Percentiles rank a stretch among this genome's conserved stretches.
Evolutionary conservation across 2,113 vertebrate species (phyloP).

Genomic region (Hyla sarda): DNA sequence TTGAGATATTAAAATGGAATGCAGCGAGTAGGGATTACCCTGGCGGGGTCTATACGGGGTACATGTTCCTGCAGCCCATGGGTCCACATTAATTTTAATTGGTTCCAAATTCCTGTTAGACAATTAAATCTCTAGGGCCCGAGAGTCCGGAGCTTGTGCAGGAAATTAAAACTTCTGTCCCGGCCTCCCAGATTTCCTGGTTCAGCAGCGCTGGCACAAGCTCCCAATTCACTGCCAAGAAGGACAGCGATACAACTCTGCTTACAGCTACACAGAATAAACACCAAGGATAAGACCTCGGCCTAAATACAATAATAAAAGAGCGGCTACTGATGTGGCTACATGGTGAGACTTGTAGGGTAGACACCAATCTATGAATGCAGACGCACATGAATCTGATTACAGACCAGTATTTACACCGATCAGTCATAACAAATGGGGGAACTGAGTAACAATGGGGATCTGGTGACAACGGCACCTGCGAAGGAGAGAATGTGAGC

Average conservation of each 20-base stretch:
- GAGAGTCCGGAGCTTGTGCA: constrained; percentile 15
- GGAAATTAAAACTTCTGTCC: constrained; percentile 51
- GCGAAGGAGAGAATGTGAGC: too few relatives aligned
- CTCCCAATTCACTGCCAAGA: constrained; percentile 12
- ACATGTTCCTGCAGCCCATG: background rate
- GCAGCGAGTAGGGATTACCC: background rate
- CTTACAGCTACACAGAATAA: background rate
- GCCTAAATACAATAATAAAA: background rate
- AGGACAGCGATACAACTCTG: constrained; percentile 9
- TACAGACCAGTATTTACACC: background rate
- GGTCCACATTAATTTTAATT: constrained; percentile 28
- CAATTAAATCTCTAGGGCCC: constrained; percentile 1
- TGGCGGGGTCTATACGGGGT: background rate
- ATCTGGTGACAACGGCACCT: too few relatives aligned
- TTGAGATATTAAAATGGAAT: constrained; percentile 1
- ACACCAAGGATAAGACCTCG: background rate
- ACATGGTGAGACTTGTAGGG: background rate
- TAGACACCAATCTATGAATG: background rate
- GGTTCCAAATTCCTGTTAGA: constrained; percentile 31
- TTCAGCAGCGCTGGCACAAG: background rate
- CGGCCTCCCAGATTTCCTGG: constrained; percentile 34
- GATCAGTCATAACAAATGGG: background rate
- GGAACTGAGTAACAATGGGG: too few relatives aligned
- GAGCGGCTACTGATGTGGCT: background rate
- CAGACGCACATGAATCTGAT: background rate